phyloP scores from a whole-genome alignment of 2,797 vertebrate genomes.

The Geotrypetes seraphini region DNA sequence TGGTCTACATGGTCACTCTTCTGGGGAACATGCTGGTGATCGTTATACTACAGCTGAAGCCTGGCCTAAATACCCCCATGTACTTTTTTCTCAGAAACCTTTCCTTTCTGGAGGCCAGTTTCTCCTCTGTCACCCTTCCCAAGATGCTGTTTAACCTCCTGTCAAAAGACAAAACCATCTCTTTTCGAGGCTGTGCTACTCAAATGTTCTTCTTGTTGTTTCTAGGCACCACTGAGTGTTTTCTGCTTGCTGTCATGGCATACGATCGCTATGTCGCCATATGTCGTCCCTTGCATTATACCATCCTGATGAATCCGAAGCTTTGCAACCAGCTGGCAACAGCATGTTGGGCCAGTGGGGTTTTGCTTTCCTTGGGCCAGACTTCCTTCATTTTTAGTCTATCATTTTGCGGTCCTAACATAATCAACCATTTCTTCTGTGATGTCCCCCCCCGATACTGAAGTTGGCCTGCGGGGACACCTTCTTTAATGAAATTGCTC shows the following conservation, averaged over 20 bases:
- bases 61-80: background rate
- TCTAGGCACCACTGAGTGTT: background rate
- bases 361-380: background rate
- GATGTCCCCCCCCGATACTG: constrained; percentile 3
- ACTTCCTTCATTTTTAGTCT: background rate
- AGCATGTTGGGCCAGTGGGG: constrained; percentile 13
- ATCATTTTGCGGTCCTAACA: background rate
- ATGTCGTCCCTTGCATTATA: constrained; percentile 26
- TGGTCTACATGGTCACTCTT: constrained; percentile 19
- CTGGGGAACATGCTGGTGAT: constrained; percentile 23
- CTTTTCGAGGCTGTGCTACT: background rate
- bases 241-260: constrained; percentile 22
- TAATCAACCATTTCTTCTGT: no score
- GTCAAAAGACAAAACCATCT: background rate
- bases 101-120: constrained; percentile 34
- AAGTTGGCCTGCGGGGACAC: background rate
- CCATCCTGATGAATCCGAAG: constrained; percentile 7
- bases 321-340: constrained; percentile 10
- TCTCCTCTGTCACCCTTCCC: constrained; percentile 3
- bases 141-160: constrained; percentile 1
- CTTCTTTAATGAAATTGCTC: background rate
- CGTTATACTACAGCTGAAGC: background rate
- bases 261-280: constrained; percentile 28
- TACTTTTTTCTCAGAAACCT: constrained; percentile 28
- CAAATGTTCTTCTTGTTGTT: constrained; percentile 2